Evolutionary conservation across 2,113 vertebrate species (phyloP), one percentile per base, ranked within the genome.

Genomic region (Labeo rohita): DNA sequence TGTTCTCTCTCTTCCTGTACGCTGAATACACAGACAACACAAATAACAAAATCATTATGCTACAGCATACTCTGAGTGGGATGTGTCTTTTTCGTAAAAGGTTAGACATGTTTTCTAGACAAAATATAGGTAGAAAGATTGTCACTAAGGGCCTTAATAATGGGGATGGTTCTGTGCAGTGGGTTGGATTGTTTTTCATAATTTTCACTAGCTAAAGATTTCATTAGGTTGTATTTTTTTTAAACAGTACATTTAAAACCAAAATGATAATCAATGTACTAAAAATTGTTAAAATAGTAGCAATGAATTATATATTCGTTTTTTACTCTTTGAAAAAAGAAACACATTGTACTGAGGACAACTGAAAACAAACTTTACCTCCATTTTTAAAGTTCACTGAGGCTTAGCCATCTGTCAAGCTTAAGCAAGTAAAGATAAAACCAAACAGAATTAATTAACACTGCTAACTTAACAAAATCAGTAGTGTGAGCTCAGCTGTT

Each of bases 31-130:
- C 36, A 59, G 49, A 74, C 50, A 74, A 5, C 66, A 73, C 82
- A 84, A 84, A 84, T 54, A 73, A 73, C 81, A 3, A 45, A 84
- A 84, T 73, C 82, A 84, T 84, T 84, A 84, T 59, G 66, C 13
- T 73, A 49, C 49, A 45, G 81, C 36, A n/a, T 21, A 83, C 23
- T 21, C 80, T 70, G 65, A 72, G 49, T 72, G 28, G 49, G 47
- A 83, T 39, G 80, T 43, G 49, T 47, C 47, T 68, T 83, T 82
- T 83, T 54, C 28, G 9, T 70, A 36, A 83, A 72, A 56, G 34
- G 65, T 66, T 68, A 66, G 5, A 36, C 15, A 82, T 15, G 47
- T 52, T 21, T 34, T 50, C 15, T 77, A 23, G 4, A 49, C n/a
- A 49, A 63, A 81, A 28, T 56, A 70, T 50, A 66, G n/a, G 15